phyloP scores from a whole-genome alignment of 2,888 invertebrate genomes.

The Heliconius hortense region DNA sequence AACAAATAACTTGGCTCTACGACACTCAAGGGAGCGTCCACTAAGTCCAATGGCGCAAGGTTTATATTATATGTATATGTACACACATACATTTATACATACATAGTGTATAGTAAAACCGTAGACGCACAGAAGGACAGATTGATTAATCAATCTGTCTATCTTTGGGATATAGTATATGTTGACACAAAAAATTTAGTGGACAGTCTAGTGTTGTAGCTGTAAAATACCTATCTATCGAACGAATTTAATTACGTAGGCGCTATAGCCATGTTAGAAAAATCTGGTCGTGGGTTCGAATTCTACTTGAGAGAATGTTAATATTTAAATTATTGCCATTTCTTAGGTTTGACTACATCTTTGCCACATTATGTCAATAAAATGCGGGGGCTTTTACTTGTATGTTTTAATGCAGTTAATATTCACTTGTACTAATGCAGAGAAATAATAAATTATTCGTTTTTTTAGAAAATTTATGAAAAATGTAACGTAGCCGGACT shows the following conservation, averaged over 20 bases:
- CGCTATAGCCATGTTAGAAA: background rate
- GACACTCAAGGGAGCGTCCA: slow-evolving; percentile 11
- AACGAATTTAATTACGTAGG: background rate
- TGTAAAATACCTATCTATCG: background rate
- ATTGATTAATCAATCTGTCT: slow-evolving; percentile 16
- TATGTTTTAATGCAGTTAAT: no score
- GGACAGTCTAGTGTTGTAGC: background rate
- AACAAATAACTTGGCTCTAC: slow-evolving; percentile 3
- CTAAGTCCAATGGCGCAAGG: background rate
- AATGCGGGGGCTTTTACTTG: no score
- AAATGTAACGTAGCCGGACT: no score
- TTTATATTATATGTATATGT: background rate
- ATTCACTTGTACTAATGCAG: no score
- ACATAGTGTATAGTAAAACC: background rate
- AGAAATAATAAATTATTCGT: no score
- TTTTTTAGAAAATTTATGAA: no score
- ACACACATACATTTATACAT: background rate
- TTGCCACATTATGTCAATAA: no score
- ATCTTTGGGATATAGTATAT: background rate
- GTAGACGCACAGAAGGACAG: slow-evolving; percentile 9
- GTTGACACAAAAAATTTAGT: slow-evolving; percentile 1
- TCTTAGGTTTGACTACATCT: no score
- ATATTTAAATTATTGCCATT: background rate
- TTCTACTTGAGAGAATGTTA: background rate
- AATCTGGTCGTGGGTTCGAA: background rate